Evolutionary conservation across 1,140 invertebrate genomes (phyloP).

Genomic region (Sinella curviseta): DNA sequence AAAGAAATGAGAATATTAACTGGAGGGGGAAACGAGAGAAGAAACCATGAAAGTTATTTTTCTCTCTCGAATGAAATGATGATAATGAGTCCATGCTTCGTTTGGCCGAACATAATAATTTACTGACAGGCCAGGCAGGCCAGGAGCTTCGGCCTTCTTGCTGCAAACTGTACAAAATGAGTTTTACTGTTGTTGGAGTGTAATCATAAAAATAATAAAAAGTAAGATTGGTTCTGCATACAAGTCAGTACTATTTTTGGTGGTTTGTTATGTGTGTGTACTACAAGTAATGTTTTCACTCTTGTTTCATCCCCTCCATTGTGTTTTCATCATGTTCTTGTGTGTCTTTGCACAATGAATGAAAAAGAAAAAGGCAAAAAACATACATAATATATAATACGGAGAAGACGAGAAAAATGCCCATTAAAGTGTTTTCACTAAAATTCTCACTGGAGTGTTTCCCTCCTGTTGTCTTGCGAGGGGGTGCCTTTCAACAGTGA

Average conservation of each 20-base stretch:
- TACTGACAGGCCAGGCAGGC: not conserved
- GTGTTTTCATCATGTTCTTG: not conserved
- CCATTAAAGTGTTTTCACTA: conserved; percentile 3
- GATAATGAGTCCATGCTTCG: not conserved
- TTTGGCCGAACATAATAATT: conserved; percentile 1
- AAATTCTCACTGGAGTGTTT: conserved; percentile 6
- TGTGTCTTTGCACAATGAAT: not conserved
- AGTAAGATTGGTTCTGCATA: too few relatives aligned
- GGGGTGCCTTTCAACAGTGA: not conserved
- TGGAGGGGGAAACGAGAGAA: not conserved
- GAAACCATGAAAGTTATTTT: not conserved
- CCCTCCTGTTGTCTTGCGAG: not conserved
- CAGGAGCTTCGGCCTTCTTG: too few relatives aligned
- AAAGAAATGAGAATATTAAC: too few relatives aligned
- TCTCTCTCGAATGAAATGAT: not conserved
- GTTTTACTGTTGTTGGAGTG: too few relatives aligned
- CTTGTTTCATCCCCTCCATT: not conserved
- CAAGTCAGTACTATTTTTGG: too few relatives aligned
- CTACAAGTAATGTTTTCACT: not conserved
- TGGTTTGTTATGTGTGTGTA: too few relatives aligned
- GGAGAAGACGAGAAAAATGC: not conserved
- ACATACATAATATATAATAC: too few relatives aligned
- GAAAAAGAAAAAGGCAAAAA: too few relatives aligned
- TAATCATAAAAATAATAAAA: too few relatives aligned
- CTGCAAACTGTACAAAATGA: too few relatives aligned